These are phyloP conservation scores for Anableps anableps DNA, from an alignment of 2,797 vertebrate species.

Conservation along the genomic window DNA sequence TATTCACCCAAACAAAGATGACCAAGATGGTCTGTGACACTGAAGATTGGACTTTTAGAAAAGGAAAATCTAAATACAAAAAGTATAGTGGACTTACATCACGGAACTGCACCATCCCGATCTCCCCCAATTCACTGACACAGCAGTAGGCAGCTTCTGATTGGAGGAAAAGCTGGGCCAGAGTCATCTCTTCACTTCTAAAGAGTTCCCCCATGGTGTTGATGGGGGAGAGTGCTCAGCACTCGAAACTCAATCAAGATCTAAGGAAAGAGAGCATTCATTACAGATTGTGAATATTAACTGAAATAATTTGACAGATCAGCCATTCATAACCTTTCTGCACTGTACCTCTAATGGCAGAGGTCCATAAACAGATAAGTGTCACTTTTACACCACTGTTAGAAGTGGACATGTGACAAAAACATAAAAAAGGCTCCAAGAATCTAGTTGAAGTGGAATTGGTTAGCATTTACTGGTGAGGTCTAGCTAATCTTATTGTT, in stretches of 20 bases:
- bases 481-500: background rate
- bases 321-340: slow-evolving; percentile 7
- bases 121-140: slow-evolving; percentile 96
- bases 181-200: slow-evolving; percentile 95
- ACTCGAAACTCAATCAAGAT: slow-evolving; percentile 27
- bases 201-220: slow-evolving; percentile 92
- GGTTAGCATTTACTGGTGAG: background rate
- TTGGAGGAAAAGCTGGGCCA: slow-evolving; percentile 95
- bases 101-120: slow-evolving; percentile 97
- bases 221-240: slow-evolving; percentile 31
- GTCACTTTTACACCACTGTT: slow-evolving; percentile 50
- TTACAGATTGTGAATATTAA: slow-evolving; percentile 3
- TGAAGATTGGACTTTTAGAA: background rate
- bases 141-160: slow-evolving; percentile 96
- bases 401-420: slow-evolving; percentile 19
- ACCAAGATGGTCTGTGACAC: background rate
- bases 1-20: background rate
- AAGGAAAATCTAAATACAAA: background rate
- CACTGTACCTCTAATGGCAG: slow-evolving; percentile 21
- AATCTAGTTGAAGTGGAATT: background rate
- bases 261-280: slow-evolving; percentile 15
- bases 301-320: background rate
- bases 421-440: slow-evolving; percentile 1
- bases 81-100: slow-evolving; percentile 86
- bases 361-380: slow-evolving; percentile 12